Base-by-base conservation (phyloP, 1,140 invertebrate genomes). In the Watersipora subatra region DNA sequence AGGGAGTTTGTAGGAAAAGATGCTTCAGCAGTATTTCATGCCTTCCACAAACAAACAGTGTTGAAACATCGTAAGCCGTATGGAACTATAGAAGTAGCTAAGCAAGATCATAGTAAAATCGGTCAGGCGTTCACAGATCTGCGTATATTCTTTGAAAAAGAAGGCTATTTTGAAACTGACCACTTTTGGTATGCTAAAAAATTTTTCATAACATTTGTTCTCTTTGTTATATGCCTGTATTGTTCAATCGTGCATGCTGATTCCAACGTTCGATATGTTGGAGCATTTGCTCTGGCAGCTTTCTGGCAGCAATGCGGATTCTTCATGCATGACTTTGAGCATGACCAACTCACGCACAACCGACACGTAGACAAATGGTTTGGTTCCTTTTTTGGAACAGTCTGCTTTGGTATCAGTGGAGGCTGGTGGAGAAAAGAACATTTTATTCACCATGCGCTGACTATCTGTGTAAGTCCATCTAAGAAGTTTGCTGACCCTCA, bases 261-360 rank as follows among this genome's bases (percentile, higher is more conserved):
- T n/a, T 67, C 28, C 27, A 58, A 67, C 63, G 15, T 20, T n/a
- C 64, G 62, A 24, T 66, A 66, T 29, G 17, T 68, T 12, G 64
- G 64, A 22, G 67, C 58, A 12, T 15, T 68, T 2, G 28, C 64
- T 28, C 59, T 68, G 20, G 67, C 64, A 0, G 26, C 57, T 30
- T 68, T 68, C 58, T 68, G 64, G 64, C 67, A 68, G 17, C 67
- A 68, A 34, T 66, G 64, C 12, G 64, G 64, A 2, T 68, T 68
- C 34, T 57, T 67, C 30, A 61, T 67, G 30, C 67, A 68, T 26
- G 67, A 68, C 34, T 62, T 61, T 26, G 58, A 57, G 64, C 67
- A 68, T 55, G 56, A 34, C 27, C 57, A 64, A 29, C 24, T 65
- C 1, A 20, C 29, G 15, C 58, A 63, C 17, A 26, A 67, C 22